Evolutionary conservation across 2,113 vertebrate genomes (phyloP).

Genomic region (Macaca nemestrina): DNA sequence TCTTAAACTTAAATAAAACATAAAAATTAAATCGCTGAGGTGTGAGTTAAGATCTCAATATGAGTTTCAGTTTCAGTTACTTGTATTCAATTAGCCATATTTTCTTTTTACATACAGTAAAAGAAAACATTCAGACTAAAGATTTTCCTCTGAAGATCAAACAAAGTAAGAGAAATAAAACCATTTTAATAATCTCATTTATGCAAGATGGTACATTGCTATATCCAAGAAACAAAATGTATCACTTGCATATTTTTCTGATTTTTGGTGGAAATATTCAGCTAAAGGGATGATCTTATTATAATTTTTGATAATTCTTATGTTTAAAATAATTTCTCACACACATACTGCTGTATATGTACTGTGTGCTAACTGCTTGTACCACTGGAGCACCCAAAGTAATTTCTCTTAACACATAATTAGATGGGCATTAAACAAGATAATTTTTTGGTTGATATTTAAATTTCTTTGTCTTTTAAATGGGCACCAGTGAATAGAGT

Average conservation of each 20-base stretch:
- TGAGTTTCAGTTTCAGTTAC: conserved; percentile 54
- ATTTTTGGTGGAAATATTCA: conserved; percentile 12
- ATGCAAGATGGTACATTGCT: background rate
- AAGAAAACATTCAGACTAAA: conserved; percentile 11
- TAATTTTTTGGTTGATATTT: background rate
- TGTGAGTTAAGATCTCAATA: conserved; percentile 41
- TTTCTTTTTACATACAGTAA: conserved; percentile 53
- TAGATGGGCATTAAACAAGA: background rate
- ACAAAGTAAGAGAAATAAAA: conserved; percentile 26
- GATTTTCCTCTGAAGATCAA: background rate
- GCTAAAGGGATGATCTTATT: conserved; percentile 29
- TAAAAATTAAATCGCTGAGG: conserved; percentile 42
- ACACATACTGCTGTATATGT: too few species aligned
- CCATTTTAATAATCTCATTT: conserved; percentile 36
- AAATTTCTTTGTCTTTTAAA: conserved; percentile 40
- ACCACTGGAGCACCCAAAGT: too few species aligned
- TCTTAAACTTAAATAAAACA: conserved; percentile 40
- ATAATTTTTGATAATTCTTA: conserved; percentile 28
- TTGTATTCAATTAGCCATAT: conserved; percentile 37
- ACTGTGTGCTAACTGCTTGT: too few species aligned
- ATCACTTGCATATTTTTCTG: background rate
- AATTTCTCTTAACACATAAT: conserved; percentile 11
- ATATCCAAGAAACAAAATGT: conserved; percentile 48
- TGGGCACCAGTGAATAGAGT: background rate
- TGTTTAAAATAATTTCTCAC: background rate